Evolutionary conservation across 2,113 vertebrate genomes (phyloP), one percentile per base, ranked within the genome.

Genomic region (Lichenostomus cassidix): DNA sequence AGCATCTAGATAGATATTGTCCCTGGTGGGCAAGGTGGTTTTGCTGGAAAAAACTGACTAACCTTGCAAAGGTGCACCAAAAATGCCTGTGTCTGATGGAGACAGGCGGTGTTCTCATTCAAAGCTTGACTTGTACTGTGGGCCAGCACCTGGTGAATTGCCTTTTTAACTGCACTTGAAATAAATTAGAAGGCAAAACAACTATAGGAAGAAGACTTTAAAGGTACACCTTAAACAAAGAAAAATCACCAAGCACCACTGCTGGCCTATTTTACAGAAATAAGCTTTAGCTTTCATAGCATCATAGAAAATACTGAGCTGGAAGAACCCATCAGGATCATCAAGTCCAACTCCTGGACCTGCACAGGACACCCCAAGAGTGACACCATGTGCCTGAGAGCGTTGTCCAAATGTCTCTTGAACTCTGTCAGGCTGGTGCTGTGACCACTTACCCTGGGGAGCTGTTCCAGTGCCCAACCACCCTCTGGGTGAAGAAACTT

Each of bases 381-480:
- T 29, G 39, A 75, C n/a, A 29, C 20, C 11, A 22, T 13, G 29
- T 35, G 6, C n/a, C 46, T 68, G 17, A 27, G 21, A 62, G 28
- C 22, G 47, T 1, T 59, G 21, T 22, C 9, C 62, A 47, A 53
- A 62, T 3, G 6, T 23, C 39, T 59, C 11, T 28, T 47, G 29
- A n/a, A 10, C 28, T 82, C 39, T 22, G 11, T 12, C 39, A 60
- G n/a, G 16, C 29, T 67, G 28, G 11, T 31, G 17, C 16, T 68
- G 39, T 15, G 53, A 60, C 24, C n/a, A 25, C 20, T 75, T 75
- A 1, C 14, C 39, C 29, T 18, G 20, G 13, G 25, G 12, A 47
- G 5, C 7, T n/a, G 9, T 46, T 46, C 19, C 7, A 39, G 16
- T 15, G 39, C 7, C 7, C 62, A 41, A 0, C 2, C 6, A 47